Base-by-base conservation (phyloP, 2,113 vertebrate species). In the Pluvianellus socialis region DNA sequence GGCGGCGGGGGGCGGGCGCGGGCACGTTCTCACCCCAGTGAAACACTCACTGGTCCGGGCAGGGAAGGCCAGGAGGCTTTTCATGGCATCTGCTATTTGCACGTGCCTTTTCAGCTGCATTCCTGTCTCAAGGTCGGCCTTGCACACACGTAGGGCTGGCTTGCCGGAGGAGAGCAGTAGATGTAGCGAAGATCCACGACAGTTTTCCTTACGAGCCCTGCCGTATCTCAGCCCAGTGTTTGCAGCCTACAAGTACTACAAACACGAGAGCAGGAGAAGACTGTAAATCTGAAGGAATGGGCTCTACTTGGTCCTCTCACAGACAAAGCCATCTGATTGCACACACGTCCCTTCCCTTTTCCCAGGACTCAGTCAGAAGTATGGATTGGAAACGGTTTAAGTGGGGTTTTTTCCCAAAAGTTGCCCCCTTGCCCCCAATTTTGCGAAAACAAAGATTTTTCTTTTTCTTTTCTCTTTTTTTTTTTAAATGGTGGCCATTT, bases 301-400 rank as follows among this genome's bases (percentile, higher is more conserved):
- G 23, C 77, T 47, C 44, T 49, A 4, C n/a, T 17, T 20, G n/a
- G 11, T 42, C 26, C 33, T 50, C n/a, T 47, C 52, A 12, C 58
- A 76, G 72, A 3, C 3, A 24, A 18, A 0, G 1, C 44, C 65
- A 5, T 8, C 66, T 38, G 49, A 12, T 61, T 45, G 30, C 42
- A 33, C 0, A 0, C 3, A 11, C 0, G 0, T 7, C 58, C 33
- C 74, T 42, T 32, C 22, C 49, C 24, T 17, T 5, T 18, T 45
- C 38, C 28, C 27, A 12, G 47, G 42, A 4, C 56, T 33, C 6
- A 1, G 55, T 68, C 61, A 76, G 23, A 23, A 45, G 26, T 11
- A 22, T 1, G 0, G n/a, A n/a, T 5, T 52, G 47, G 40, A 84
- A 58, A 73, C 9, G 6, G 42, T n/a, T 49, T 40, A 50, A 0